A percentile compares a stretch with the other conserved stretches of the same genome.
Conservation (phyloP, 2,113 vertebrate species). For the Alces alces region DNA sequence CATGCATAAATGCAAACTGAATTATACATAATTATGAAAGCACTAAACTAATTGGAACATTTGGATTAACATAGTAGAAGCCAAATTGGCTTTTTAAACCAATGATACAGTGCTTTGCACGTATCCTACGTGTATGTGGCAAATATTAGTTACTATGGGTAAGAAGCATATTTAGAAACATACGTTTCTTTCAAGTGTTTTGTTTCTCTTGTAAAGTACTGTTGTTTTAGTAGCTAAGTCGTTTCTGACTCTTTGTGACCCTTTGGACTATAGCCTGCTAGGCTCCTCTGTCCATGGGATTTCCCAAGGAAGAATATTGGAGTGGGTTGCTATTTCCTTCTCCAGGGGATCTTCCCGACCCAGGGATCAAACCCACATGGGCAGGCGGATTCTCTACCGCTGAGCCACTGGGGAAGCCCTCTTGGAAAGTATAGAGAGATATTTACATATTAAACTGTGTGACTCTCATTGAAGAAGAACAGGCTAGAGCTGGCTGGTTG, state of each 20-base stretch:
- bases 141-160: not conserved
- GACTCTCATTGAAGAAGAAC: not conserved
- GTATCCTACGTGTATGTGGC: not conserved
- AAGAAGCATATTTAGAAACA: not conserved
- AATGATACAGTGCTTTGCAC: not conserved
- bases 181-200: not conserved
- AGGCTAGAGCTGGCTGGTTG: too few species aligned
- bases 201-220: not conserved
- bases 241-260: not conserved
- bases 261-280: not conserved
- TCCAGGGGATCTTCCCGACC: not conserved
- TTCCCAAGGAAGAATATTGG: not conserved
- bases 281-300: not conserved
- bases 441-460: not conserved
- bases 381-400: not conserved
- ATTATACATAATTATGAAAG: conserved; percentile 77
- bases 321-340: not conserved
- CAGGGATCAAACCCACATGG: not conserved
- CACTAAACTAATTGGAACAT: conserved; percentile 75
- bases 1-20: conserved; percentile 79
- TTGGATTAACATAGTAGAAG: conserved; percentile 61
- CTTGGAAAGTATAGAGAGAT: not conserved
- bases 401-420: not conserved
- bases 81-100: conserved; percentile 69
- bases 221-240: not conserved